Evolutionary conservation across 2,113 vertebrate species (phyloP).

Genomic region (Apteryx owenii): DNA sequence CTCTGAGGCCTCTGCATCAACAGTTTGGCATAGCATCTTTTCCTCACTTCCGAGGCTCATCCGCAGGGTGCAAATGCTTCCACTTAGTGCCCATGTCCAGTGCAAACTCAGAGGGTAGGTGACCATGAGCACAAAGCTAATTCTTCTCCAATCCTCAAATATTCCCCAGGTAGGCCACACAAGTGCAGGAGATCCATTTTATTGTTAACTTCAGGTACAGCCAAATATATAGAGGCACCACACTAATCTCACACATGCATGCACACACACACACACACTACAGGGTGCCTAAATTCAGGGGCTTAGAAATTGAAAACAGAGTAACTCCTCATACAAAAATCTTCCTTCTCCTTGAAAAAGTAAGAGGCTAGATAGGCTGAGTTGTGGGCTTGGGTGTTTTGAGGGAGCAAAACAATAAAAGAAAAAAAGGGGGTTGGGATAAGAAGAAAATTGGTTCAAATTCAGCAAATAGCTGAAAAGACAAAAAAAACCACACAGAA

Average conservation of each 20-base stretch:
- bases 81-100: neutral
- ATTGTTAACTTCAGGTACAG: neutral
- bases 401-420: neutral
- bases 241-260: neutral
- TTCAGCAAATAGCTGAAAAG: neutral
- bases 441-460: neutral
- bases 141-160: neutral
- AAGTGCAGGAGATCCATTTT: neutral
- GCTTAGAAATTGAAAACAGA: neutral
- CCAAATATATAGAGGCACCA: neutral
- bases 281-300: neutral
- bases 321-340: neutral
- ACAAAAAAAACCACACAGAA: neutral
- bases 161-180: neutral
- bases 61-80: neutral
- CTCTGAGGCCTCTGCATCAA: neutral
- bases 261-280: neutral
- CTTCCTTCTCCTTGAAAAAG: neutral
- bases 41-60: neutral
- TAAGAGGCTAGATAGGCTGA: neutral
- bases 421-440: neutral
- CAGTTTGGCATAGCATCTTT: neutral
- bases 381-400: neutral
- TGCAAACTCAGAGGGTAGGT: neutral
- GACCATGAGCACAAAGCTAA: neutral